Percentiles rank a stretch among this genome's conserved stretches.
phyloP scores from a whole-genome alignment of 2,797 vertebrate genomes.

The Urosaurus nigricauda region DNA sequence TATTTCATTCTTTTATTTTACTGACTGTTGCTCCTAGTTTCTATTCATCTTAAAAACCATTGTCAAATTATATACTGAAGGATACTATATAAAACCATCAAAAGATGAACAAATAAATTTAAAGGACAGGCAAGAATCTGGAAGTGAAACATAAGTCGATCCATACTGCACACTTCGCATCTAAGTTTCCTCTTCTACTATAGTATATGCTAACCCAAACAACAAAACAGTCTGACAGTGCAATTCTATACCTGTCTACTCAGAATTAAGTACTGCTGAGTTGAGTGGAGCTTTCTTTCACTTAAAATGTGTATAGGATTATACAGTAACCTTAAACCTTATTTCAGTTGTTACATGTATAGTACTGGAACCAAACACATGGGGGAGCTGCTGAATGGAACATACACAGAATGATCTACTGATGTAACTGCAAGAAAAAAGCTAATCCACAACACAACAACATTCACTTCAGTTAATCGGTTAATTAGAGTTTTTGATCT shows the following conservation, averaged over 20 bases:
- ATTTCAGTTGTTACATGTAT: no score
- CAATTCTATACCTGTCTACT: no score
- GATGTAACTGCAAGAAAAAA: background rate
- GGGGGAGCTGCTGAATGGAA: no score
- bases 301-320: no score
- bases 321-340: no score
- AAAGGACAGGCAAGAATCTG: background rate
- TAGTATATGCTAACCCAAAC: no score
- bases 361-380: no score
- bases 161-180: background rate
- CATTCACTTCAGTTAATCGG: background rate
- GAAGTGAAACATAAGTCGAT: background rate
- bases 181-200: no score
- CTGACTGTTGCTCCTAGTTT: background rate
- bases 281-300: no score
- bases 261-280: no score
- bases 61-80: background rate
- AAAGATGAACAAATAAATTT: background rate
- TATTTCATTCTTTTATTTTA: background rate
- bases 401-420: background rate
- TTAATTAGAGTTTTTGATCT: constrained; percentile 1
- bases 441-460: background rate
- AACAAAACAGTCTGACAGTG: no score
- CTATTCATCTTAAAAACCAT: background rate
- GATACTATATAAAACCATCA: background rate